Percentiles rank a stretch among this genome's conserved stretches.
These are phyloP conservation scores for Clarias magur DNA, from an alignment of 2,113 vertebrate species.

Conservation along the genomic window DNA sequence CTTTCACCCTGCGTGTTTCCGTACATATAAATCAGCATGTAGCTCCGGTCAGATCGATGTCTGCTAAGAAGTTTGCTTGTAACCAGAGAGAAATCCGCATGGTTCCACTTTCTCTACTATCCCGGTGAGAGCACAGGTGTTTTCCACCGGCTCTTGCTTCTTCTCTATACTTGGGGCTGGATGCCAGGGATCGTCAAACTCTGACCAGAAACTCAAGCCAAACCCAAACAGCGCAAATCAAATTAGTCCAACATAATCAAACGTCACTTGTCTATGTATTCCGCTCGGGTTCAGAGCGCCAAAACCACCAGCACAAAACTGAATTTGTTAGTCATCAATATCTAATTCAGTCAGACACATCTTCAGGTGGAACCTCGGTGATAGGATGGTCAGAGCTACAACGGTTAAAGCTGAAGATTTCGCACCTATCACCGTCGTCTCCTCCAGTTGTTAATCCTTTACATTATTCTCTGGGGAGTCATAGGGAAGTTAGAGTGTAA, in stretches of 20 bases:
- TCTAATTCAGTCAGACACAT: constrained; percentile 10
- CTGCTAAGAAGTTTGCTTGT: background rate
- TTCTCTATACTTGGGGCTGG: background rate
- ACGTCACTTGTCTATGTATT: background rate
- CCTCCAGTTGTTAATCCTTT: constrained; percentile 34
- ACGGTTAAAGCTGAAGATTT: constrained; percentile 5
- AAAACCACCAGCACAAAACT: background rate
- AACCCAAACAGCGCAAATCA: constrained; percentile 17
- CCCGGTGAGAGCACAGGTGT: constrained; percentile 19
- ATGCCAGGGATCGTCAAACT: background rate
- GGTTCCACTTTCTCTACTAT: constrained; percentile 3
- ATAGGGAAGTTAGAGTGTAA: constrained; percentile 7
- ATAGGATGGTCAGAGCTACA: background rate
- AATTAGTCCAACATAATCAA: background rate
- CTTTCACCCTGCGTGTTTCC: background rate
- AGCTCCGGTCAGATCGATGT: background rate
- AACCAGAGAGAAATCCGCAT: background rate
- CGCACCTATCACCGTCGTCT: constrained; percentile 14
- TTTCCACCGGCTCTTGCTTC: background rate
- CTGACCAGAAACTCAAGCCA: background rate
- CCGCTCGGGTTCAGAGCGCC: background rate
- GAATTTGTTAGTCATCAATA: background rate
- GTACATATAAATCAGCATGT: constrained; percentile 12
- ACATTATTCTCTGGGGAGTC: constrained; percentile 24
- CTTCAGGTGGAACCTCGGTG: background rate